phyloP scores from a whole-genome alignment of 1,140 invertebrate species.

The Cataglyphis hispanica region DNA sequence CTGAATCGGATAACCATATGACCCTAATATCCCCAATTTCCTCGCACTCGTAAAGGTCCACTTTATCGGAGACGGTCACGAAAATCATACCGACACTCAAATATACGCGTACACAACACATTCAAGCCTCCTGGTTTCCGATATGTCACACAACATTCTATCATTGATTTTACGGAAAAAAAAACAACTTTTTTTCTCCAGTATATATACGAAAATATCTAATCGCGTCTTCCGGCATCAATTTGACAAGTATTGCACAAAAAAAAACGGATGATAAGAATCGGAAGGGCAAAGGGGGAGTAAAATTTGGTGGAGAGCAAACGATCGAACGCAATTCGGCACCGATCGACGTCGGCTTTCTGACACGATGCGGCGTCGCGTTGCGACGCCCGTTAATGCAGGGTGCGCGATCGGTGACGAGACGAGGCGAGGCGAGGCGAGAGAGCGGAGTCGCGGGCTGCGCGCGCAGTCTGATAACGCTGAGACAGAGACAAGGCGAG shows the following conservation, averaged over 20 bases:
- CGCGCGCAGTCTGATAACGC: slow-evolving; percentile 75
- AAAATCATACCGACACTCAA: not conserved
- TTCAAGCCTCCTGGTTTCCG: not conserved
- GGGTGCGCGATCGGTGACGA: not conserved
- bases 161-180: not conserved
- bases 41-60: not conserved
- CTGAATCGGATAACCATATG: not conserved
- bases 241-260: not conserved
- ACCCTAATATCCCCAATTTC: not conserved
- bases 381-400: not conserved
- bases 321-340: slow-evolving; percentile 25
- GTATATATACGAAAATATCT: not conserved
- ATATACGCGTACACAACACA: not conserved
- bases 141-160: not conserved
- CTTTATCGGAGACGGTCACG: not conserved
- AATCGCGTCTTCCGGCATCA: not conserved
- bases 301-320: not conserved
- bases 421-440: not conserved
- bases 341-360: slow-evolving; percentile 19
- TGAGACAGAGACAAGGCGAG: slow-evolving; percentile 18
- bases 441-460: slow-evolving; percentile 44
- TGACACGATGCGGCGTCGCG: slow-evolving; percentile 46
- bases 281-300: not conserved
- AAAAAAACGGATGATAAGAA: not conserved
- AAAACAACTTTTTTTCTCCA: not conserved